These are phyloP conservation scores for Elysia crispata DNA, from an alignment of 2,888 invertebrate genomes.

Conservation along the genomic window DNA sequence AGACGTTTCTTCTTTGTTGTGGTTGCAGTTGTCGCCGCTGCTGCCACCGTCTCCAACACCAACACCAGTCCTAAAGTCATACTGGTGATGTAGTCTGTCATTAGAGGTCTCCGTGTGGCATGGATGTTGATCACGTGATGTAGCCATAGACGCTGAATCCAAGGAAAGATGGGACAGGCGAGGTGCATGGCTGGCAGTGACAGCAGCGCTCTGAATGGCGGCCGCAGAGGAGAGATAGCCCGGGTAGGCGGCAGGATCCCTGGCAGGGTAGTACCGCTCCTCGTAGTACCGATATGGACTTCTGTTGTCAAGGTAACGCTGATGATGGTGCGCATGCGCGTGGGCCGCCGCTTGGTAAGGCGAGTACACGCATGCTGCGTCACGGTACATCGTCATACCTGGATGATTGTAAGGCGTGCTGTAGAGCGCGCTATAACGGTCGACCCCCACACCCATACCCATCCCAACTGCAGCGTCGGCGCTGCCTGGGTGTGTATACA, in stretches of 20 bases:
- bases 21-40: neutral
- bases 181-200: slow-evolving; percentile 46
- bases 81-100: slow-evolving; percentile 40
- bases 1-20: neutral
- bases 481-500: slow-evolving; percentile 57
- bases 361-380: slow-evolving; percentile 55
- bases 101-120: slow-evolving; percentile 23
- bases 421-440: slow-evolving; percentile 68
- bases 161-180: slow-evolving; percentile 49
- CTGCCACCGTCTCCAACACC: slow-evolving; percentile 3
- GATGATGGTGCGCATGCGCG: slow-evolving; percentile 50
- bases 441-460: slow-evolving; percentile 57
- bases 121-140: neutral
- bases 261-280: slow-evolving; percentile 62
- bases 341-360: slow-evolving; percentile 60
- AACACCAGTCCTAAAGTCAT: slow-evolving; percentile 46
- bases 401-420: slow-evolving; percentile 60
- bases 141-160: neutral
- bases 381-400: slow-evolving; percentile 61
- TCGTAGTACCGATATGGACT: slow-evolving; percentile 61
- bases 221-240: slow-evolving; percentile 58
- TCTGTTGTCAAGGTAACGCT: slow-evolving; percentile 66
- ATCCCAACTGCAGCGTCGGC: neutral
- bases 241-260: slow-evolving; percentile 60
- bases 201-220: slow-evolving; percentile 54